Percentiles rank a stretch among this genome's conserved stretches.
Evolutionary conservation across 2,113 vertebrate genomes (phyloP).

Genomic region (Calidris pugnax): DNA sequence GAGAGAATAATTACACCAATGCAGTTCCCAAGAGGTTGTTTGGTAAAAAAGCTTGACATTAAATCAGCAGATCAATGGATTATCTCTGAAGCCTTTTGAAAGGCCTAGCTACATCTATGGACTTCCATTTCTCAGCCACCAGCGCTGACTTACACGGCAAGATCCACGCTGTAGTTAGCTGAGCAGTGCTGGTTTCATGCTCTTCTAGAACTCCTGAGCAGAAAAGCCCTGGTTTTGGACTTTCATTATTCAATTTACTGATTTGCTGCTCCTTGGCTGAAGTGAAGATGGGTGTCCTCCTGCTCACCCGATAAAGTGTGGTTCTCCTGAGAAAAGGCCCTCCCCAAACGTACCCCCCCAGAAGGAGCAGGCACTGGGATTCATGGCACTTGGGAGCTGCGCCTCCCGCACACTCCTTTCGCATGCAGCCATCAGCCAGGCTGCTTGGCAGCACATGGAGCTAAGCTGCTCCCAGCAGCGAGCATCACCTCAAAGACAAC

Average conservation of each 20-base stretch:
- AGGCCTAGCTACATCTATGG: neutral
- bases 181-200: neutral
- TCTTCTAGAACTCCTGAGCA: neutral
- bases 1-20: neutral
- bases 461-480: neutral
- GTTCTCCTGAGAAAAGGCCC: neutral
- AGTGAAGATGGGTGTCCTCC: neutral
- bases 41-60: neutral
- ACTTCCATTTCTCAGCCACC: neutral
- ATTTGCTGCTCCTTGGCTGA: neutral
- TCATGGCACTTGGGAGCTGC: rapidly evolving
- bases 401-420: neutral
- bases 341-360: neutral
- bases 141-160: neutral
- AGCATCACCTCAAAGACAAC: neutral
- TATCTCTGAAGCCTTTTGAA: neutral
- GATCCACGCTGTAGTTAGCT: neutral
- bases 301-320: rapidly evolving
- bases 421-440: neutral
- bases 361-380: neutral
- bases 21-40: neutral
- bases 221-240: neutral
- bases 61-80: neutral
- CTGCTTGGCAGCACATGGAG: rapidly evolving
- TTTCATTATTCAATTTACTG: neutral